Base-by-base conservation (phyloP, 2,797 vertebrate genomes). In the Coregonus suidteri region DNA sequence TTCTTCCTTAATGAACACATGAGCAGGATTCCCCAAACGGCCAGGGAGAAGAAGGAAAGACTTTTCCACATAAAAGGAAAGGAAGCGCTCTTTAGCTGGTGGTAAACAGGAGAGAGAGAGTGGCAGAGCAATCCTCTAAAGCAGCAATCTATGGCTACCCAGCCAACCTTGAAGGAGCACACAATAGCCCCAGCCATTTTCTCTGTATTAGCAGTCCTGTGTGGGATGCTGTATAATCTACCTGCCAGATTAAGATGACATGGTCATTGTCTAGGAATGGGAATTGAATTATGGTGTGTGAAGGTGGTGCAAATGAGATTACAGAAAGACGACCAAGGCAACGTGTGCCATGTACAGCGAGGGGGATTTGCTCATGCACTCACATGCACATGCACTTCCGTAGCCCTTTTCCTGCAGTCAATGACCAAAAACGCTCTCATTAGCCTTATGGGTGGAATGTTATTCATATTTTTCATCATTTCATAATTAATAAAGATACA, bases 221-320 rank as follows among this genome's bases (percentile, higher is more conserved):
- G 90, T 91, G 89, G 89, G 89, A 91, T 91, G 92, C 16, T 31
- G 90, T 85, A 91, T 93, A 93, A 94, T 93, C 92, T 93, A 93
- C 93, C 93, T 94, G 93, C 90, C 90, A 93, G 92, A 94, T 92
- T 93, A 92, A 93, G 92, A 93, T 92, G 93, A 93, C 91, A 91
- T 92, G 91, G 92, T 91, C 91, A 93, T 93, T 93, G 92, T 93
- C 92, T 93, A 86, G 87, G 91, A 90, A 85, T 89, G 90, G 91
- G 90, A 92, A 93, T 93, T 93, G 91, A 93, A 93, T 93, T 92
- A 93, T 91, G 76, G 87, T 85, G 90, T 93, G 91, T 93, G 91
- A 93, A 47, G 88, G 87, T 87, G 90, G 78, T 92, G 92, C 91
- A 93, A 93, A 93, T 90, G 88, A 92, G 91, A 94, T 94, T 93